These are phyloP conservation scores for Acleris cristana DNA, from an alignment of 2,888 invertebrate species.

Conservation along the genomic window DNA sequence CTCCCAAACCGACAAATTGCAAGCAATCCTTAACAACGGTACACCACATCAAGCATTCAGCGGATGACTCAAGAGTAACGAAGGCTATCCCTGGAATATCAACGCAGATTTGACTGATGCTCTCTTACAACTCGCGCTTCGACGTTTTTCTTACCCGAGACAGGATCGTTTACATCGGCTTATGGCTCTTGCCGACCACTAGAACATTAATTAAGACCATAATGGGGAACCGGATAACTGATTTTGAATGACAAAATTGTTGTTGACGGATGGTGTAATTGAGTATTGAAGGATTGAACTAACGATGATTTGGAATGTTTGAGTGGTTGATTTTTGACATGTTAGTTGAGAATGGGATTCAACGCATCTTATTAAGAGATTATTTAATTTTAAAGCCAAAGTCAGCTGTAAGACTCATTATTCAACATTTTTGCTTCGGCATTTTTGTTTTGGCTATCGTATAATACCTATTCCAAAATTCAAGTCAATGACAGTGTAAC, in stretches of 20 bases:
- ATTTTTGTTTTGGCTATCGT: too few relatives aligned
- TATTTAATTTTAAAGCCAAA: too few relatives aligned
- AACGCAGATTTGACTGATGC: constrained; percentile 76
- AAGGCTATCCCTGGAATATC: constrained; percentile 71
- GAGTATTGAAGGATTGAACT: constrained; percentile 65
- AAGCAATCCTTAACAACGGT: neutral
- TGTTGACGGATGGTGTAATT: constrained; percentile 70
- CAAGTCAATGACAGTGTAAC: too few relatives aligned
- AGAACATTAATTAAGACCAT: constrained; percentile 71
- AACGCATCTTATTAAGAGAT: too few relatives aligned
- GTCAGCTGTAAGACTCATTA: too few relatives aligned
- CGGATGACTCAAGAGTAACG: constrained; percentile 63
- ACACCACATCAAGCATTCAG: constrained; percentile 48
- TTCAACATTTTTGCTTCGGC: too few relatives aligned
- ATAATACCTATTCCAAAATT: too few relatives aligned
- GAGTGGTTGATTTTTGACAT: neutral
- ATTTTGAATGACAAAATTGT: constrained; percentile 76
- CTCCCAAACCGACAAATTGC: constrained; percentile 1
- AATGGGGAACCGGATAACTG: constrained; percentile 60
- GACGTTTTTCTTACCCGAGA: constrained; percentile 66
- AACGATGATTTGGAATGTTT: constrained; percentile 52
- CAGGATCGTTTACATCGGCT: constrained; percentile 65
- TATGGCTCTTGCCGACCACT: constrained; percentile 59
- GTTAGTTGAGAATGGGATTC: too few relatives aligned
- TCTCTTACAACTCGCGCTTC: constrained; percentile 72